Percentiles rank a stretch among this genome's conserved stretches.
These are phyloP conservation scores for Papilio helenus DNA, from an alignment of 1,140 invertebrate genomes.

Conservation along the genomic window DNA sequence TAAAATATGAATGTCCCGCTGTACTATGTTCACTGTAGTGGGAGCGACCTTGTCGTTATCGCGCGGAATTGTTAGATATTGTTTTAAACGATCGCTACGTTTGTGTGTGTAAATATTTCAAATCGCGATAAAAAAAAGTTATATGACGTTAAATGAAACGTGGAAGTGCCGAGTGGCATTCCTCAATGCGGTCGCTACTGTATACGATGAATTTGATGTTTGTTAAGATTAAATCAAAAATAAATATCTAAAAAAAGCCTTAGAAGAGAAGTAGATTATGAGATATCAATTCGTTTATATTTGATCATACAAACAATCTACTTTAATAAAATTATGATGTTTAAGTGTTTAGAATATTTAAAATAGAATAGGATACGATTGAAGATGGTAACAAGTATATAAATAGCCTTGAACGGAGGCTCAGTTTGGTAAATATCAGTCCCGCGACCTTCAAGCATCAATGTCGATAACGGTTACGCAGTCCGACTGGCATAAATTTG, in stretches of 20 bases:
- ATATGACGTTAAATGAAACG: slow-evolving; percentile 37
- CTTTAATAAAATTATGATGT: no score
- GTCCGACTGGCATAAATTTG: slow-evolving; percentile 79
- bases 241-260: background rate
- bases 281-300: no score
- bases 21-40: slow-evolving; percentile 49
- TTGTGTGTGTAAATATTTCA: slow-evolving; percentile 42
- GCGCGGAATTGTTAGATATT: slow-evolving; percentile 48
- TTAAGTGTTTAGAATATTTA: background rate
- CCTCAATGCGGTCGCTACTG: background rate
- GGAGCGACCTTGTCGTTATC: slow-evolving; percentile 70
- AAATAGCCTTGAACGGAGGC: slow-evolving; percentile 33
- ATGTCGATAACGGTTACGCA: slow-evolving; percentile 72
- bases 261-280: no score
- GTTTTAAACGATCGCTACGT: slow-evolving; percentile 46
- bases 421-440: slow-evolving; percentile 44
- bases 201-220: background rate
- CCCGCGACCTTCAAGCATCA: slow-evolving; percentile 66
- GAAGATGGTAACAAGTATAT: background rate
- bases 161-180: slow-evolving; percentile 16
- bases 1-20: slow-evolving; percentile 32
- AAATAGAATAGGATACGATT: background rate
- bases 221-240: background rate
- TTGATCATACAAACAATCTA: no score
- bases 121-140: slow-evolving; percentile 36